Percentiles rank a stretch among this genome's conserved stretches.
These are phyloP conservation scores for Liasis olivaceus DNA, from an alignment of 2,797 vertebrate species.

Conservation along the genomic window DNA sequence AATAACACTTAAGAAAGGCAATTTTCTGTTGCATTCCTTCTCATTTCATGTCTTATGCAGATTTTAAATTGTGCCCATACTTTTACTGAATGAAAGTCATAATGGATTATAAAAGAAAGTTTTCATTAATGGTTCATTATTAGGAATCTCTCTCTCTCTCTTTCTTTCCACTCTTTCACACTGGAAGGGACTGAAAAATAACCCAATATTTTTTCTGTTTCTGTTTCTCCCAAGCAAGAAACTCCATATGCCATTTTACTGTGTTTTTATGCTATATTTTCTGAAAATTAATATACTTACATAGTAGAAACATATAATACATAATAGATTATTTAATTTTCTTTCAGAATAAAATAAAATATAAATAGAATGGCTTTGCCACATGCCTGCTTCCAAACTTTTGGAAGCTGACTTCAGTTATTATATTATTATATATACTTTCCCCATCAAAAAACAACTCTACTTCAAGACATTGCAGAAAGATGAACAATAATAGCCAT, in stretches of 20 bases:
- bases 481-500: not conserved
- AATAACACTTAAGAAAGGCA: not conserved
- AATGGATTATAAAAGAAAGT: not conserved
- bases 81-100: not conserved
- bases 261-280: not conserved
- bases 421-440: not conserved
- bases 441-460: not conserved
- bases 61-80: not conserved
- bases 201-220: not conserved
- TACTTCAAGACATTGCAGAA: not conserved
- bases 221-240: not conserved
- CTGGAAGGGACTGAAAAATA: not conserved
- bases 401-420: not conserved
- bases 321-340: not conserved
- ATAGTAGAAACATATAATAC: not conserved
- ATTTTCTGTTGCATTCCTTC: not conserved
- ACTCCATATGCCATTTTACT: not conserved
- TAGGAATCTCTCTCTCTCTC: not conserved
- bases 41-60: not conserved
- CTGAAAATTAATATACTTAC: not conserved
- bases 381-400: not conserved
- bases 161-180: not conserved
- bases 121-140: not conserved
- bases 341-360: not conserved
- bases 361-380: not conserved